Percentiles rank a stretch among this genome's conserved stretches.
Evolutionary conservation across 2,797 vertebrate genomes (phyloP).

Genomic region (Cygnus olor): DNA sequence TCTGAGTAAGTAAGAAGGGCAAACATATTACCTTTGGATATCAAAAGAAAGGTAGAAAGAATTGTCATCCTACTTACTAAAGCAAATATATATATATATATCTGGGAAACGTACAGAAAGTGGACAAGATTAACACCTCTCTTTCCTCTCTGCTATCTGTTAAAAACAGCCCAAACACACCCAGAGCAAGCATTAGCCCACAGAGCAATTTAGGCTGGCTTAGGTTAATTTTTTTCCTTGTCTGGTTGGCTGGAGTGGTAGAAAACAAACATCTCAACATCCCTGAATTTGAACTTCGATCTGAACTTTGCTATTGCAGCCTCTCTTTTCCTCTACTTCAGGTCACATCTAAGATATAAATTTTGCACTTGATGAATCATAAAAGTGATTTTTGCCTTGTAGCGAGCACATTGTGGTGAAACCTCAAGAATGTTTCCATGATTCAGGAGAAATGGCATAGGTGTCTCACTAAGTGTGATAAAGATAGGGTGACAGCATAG

Average conservation of each 20-base stretch:
- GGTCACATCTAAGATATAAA: not conserved
- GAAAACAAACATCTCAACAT: not conserved
- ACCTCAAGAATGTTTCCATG: not conserved
- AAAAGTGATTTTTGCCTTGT: not conserved
- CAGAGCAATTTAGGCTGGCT: not conserved
- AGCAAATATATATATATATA: not conserved
- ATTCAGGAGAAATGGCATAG: not conserved
- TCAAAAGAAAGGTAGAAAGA: not conserved
- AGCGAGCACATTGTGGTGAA: not conserved
- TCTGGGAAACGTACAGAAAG: not conserved
- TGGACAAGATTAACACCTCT: not conserved
- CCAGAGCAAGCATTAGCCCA: not conserved
- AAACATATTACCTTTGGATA: conserved; percentile 22
- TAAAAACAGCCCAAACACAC: not conserved
- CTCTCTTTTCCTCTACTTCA: not conserved
- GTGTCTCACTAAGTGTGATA: not conserved
- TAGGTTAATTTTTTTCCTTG: not conserved
- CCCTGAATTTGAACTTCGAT: not conserved
- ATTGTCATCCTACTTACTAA: conserved; percentile 12
- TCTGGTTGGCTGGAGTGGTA: not conserved
- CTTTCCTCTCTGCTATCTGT: not conserved
- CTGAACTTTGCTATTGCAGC: not conserved
- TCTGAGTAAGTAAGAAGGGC: conserved; percentile 5
- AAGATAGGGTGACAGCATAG: not conserved
- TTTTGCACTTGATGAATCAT: not conserved